Evolutionary conservation across 2,888 invertebrate genomes (phyloP), one percentile per base, ranked within the genome.

Genomic region (Tetranychus piercei): DNA sequence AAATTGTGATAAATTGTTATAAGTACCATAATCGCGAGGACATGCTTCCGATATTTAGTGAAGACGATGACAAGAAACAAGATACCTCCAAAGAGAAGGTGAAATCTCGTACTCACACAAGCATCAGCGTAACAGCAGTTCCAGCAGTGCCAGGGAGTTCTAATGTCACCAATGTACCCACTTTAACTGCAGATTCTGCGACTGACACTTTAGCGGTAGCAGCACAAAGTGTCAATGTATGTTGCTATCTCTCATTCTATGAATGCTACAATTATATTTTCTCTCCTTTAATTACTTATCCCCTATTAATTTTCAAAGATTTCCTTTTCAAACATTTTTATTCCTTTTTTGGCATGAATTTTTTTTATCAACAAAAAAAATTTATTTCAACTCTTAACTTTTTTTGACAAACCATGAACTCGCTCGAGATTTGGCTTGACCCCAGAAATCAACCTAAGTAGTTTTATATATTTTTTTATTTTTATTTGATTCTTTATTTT

Each of bases 1-100:
- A 94, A 84, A 95, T 96, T 80, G 95, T 96, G 77, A 91, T 94
- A 81, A 95, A 95, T 85, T 96, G 96, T 84, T 96, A 96, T 86
- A 94, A 94, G 85, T 95, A 91, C 85, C 95, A 96, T 83, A 94
- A 94, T 0, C 87, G 95, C 79, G 94, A 94, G 84, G 95, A 96
- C 83, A 86, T 96, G 78, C 85, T 96, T 81, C 94, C 95, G 20
- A 92, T 94, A 67, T 95, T 95, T 85, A 90, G 88, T 74, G 94
- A 76, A 66, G 76, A 76, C 44, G 76, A 76, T 18, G 76, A 76
- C 22, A 76, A 76, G 45, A 55, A 70, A 20, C 71, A 70, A 34
- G 74, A 65, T 23, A 18, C 64, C 18, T 45, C 75, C 20, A 74
- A 45, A 70, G 73, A 78, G 64, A 79, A 79, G 77, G 78, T 77